Percentiles rank a stretch among this genome's conserved stretches.
Evolutionary conservation across 2,797 vertebrate genomes (phyloP).

Genomic region (Cossypha niveicapilla): DNA sequence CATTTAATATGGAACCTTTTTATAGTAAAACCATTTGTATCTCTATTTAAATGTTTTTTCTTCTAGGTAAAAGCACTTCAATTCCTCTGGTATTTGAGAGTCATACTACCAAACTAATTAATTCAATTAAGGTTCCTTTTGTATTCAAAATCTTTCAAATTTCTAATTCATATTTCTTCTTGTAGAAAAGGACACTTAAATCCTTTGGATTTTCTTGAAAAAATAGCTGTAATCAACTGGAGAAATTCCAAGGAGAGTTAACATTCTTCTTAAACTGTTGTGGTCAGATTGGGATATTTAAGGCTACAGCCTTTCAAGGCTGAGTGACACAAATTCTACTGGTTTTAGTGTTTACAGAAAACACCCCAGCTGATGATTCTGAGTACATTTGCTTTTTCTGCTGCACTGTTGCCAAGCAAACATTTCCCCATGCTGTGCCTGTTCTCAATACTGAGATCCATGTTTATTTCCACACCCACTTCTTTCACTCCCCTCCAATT

Average conservation of each 20-base stretch:
- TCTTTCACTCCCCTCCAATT: not conserved
- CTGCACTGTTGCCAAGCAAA: not conserved
- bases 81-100: not conserved
- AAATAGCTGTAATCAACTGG: not conserved
- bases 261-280: not conserved
- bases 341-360: not conserved
- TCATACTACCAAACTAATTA: not conserved
- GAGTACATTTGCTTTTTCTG: not conserved
- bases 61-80: not conserved
- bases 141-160: not conserved
- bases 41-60: not conserved
- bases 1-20: not conserved
- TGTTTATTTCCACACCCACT: not conserved
- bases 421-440: not conserved
- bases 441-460: not conserved
- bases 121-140: not conserved
- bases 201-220: not conserved
- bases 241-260: not conserved
- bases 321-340: not conserved
- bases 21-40: not conserved
- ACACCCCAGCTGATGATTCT: not conserved
- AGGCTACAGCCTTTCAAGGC: not conserved
- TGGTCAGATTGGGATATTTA: not conserved
- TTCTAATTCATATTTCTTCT: not conserved
- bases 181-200: not conserved